These are phyloP conservation scores for Thamnaconus septentrionalis DNA, from an alignment of 2,113 vertebrate genomes.

Conservation along the genomic window DNA sequence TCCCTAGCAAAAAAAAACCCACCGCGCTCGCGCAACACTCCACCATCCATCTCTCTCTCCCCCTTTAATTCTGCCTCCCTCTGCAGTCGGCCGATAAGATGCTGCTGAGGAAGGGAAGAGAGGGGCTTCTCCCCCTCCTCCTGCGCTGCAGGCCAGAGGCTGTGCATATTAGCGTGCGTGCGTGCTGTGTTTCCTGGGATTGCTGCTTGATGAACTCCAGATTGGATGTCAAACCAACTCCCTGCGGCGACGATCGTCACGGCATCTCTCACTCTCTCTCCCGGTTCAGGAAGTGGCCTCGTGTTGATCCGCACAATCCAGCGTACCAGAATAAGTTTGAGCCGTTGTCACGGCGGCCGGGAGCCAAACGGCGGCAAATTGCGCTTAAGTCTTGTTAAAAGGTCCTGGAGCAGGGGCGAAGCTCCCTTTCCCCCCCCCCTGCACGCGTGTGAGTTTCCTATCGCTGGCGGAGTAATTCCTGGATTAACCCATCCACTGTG, in stretches of 20 bases:
- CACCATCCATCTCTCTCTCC: slow-evolving; percentile 57
- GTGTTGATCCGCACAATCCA: slow-evolving; percentile 39
- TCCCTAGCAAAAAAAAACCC: slow-evolving; percentile 33
- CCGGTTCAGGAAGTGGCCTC: slow-evolving; percentile 33
- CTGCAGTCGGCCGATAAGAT: slow-evolving; percentile 73
- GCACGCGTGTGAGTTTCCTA: slow-evolving; percentile 8
- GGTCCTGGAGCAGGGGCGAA: background rate
- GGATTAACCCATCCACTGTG: slow-evolving; percentile 38
- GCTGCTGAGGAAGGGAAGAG: slow-evolving; percentile 42
- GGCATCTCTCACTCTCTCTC: slow-evolving; percentile 47
- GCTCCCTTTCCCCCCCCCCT: background rate
- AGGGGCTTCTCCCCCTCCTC: slow-evolving; percentile 43
- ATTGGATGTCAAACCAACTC: slow-evolving; percentile 69
- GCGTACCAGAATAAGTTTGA: slow-evolving; percentile 56
- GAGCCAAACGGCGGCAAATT: slow-evolving; percentile 33
- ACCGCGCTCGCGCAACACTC: slow-evolving; percentile 42
- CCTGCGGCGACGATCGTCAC: slow-evolving; percentile 54
- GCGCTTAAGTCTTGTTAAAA: slow-evolving; percentile 28
- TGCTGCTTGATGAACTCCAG: slow-evolving; percentile 72
- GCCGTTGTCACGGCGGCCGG: slow-evolving; percentile 26
- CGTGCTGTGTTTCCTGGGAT: slow-evolving; percentile 49
- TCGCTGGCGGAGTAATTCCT: slow-evolving; percentile 22
- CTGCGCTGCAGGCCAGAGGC: slow-evolving; percentile 35
- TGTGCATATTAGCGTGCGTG: slow-evolving; percentile 27
- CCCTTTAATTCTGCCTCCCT: slow-evolving; percentile 53